Evolutionary conservation across 2,113 vertebrate genomes (phyloP).

Genomic region (Budorcas taxicolor): DNA sequence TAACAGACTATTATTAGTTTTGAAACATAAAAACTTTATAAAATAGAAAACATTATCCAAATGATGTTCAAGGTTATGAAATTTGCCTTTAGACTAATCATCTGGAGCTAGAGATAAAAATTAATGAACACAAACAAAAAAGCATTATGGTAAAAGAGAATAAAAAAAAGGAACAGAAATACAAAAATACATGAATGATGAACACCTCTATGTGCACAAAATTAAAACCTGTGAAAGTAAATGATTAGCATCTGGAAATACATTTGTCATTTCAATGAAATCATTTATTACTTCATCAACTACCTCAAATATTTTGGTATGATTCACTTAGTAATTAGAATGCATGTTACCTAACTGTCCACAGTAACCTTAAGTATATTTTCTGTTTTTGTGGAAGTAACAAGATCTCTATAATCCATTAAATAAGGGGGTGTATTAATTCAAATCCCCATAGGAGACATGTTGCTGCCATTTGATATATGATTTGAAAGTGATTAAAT

Average conservation of each 20-base stretch:
- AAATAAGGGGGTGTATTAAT: neutral
- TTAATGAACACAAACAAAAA: neutral
- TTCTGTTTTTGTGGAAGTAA: neutral
- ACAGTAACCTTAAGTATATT: neutral
- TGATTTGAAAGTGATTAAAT: neutral
- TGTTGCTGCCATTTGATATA: neutral
- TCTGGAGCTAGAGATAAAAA: neutral
- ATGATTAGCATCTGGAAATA: neutral
- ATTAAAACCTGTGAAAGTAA: neutral
- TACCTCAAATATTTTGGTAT: neutral
- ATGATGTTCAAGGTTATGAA: neutral
- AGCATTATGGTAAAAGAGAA: neutral
- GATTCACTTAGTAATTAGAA: neutral
- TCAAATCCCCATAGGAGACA: neutral
- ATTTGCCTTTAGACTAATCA: neutral
- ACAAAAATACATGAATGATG: neutral
- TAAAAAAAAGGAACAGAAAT: neutral
- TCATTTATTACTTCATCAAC: neutral
- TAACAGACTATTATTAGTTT: neutral
- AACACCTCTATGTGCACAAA: neutral
- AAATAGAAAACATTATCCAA: neutral
- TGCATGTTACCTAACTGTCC: neutral
- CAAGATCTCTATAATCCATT: neutral
- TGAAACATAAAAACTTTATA: neutral
- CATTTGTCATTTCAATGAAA: neutral